Conservation (phyloP, 2,113 vertebrate species). For the Crotophaga sulcirostris region DNA sequence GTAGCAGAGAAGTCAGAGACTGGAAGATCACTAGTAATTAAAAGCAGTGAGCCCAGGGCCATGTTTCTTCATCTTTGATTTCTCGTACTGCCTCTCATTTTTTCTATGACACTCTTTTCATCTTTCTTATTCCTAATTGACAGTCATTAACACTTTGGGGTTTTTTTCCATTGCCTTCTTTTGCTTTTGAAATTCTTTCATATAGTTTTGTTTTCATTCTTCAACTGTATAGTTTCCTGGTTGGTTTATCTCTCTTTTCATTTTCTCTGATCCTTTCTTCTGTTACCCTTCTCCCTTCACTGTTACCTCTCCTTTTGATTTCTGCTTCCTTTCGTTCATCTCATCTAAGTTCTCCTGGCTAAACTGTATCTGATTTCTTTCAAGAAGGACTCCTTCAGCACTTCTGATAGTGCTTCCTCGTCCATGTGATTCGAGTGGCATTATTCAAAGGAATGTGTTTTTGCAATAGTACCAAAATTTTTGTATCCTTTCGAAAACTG, state of each 20-base stretch:
- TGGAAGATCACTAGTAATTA: constrained; percentile 35
- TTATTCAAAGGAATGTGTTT: neutral
- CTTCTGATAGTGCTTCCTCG: neutral
- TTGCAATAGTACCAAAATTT: neutral
- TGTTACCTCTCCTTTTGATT: neutral
- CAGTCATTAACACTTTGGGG: neutral
- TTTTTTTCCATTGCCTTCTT: neutral
- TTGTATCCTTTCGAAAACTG: neutral
- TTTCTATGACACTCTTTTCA: neutral
- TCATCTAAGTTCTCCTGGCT: neutral
- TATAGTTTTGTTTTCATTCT: neutral
- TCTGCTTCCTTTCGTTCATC: neutral
- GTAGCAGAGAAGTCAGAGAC: neutral
- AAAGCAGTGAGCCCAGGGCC: neutral
- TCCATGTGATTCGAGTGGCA: neutral
- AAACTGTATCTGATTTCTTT: neutral
- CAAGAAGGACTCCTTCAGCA: neutral
- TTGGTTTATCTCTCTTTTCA: neutral
- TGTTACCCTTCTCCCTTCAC: neutral
- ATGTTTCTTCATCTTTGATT: constrained; percentile 6
- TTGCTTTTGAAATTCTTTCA: neutral
- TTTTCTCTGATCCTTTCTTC: neutral
- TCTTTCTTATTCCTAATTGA: neutral
- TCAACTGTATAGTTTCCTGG: neutral
- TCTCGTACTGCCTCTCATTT: neutral